Evolutionary conservation across 2,113 vertebrate species (phyloP), one percentile per base, ranked within the genome.

Genomic region (Mormoops blainvillei): DNA sequence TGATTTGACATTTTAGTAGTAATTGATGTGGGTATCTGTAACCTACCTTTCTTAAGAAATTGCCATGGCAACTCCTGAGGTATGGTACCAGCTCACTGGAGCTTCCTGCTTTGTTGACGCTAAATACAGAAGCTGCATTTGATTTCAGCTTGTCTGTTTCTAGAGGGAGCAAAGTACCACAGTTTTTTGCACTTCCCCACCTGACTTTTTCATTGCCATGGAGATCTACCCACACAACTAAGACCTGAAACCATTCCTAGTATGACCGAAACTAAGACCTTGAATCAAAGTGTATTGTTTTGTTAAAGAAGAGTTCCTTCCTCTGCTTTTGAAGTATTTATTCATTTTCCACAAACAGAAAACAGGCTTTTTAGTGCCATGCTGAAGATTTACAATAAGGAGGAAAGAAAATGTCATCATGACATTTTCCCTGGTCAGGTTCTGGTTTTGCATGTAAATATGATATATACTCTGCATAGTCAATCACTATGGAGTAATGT

Each of bases 161-260:
- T 94, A 89, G 82, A 63, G 70, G 92, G 77, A 98, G 85, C 89
- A 92, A 74, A 95, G 88, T 95, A 96, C 94, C 77, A 87, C 80
- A 93, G 58, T 94, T 97, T 84, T 94, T 97, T 95, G 52, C 20
- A 94, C 73, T 97, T 91, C 65, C 63, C 73, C 48, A 73, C 15
- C 76, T 93, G 87, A 95, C 89, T 97, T 97, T 86, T 92, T 85
- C 67, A 96, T 98, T 91, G 93, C 97, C 95, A 58, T 98, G 96
- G 95, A 88, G 33, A 78, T 95, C 89, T 95, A 41, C 85, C 93
- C 91, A 83, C 85, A 96, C 86, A 96, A 86, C 70, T 86, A 61
- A 93, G 50, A 81, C 96, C 87, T 97, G 58, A 61, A 36, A 76
- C 61, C 61, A 93, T 86, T 58, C 43, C 18, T 94, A 78, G 61